A percentile compares a stretch with the other conserved stretches of the same genome.
Evolutionary conservation across 2,888 invertebrate genomes (phyloP).

Genomic region (Aphidius colemani): DNA sequence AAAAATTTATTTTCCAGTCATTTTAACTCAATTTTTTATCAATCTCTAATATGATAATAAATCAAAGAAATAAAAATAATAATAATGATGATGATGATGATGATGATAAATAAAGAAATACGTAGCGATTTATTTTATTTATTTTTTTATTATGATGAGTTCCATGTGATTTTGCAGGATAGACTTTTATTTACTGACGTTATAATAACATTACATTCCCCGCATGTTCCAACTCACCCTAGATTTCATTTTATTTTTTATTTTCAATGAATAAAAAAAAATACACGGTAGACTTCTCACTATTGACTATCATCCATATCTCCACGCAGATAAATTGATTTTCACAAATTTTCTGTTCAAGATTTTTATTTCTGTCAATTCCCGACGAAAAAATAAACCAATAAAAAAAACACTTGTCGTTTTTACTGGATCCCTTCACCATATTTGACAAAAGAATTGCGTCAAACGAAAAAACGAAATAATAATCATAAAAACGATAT

Average conservation of each 20-base stretch:
- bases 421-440: no score
- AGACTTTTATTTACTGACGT: conserved; percentile 10
- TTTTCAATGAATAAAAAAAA: background rate
- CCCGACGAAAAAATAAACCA: no score
- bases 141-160: conserved; percentile 9
- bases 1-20: background rate
- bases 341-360: conserved; percentile 15
- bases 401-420: no score
- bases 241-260: background rate
- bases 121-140: conserved; percentile 16
- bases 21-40: background rate
- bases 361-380: no score
- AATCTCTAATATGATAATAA: background rate
- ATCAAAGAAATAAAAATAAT: background rate
- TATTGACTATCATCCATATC: conserved; percentile 1
- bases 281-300: background rate
- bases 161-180: conserved; percentile 8
- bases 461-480: no score
- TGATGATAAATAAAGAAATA: background rate
- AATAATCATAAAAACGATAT: no score
- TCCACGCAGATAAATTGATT: conserved; percentile 22
- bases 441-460: no score
- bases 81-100: no score
- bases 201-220: conserved; percentile 24
- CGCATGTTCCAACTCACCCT: background rate